Evolutionary conservation across 30 jellyfish, hydroid and myxozoan genomes (phyloP).

Genomic region (Rhopilema esculentum): DNA sequence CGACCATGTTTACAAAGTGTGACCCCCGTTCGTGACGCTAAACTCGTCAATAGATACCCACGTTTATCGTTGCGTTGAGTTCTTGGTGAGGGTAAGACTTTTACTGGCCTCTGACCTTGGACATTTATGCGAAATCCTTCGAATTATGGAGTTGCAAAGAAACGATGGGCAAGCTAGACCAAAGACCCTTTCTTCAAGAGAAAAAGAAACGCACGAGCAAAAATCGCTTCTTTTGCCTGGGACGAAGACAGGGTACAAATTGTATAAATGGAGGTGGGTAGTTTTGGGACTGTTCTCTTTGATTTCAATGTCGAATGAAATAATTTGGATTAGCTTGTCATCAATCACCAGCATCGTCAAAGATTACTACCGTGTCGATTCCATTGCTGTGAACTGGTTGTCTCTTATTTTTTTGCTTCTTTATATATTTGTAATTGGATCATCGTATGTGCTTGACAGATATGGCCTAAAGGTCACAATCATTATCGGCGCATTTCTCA

Average conservation of each 20-base stretch:
- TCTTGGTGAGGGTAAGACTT: too few species aligned
- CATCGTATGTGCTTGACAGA: constrained; percentile 82
- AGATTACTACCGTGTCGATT: constrained; percentile 78
- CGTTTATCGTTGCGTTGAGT: too few species aligned
- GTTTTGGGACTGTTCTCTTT: constrained; percentile 85
- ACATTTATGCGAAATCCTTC: not conserved
- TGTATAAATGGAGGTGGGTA: constrained; percentile 87
- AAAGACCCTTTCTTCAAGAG: not conserved
- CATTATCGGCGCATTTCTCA: constrained; percentile 84
- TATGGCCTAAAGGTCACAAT: constrained; percentile 83
- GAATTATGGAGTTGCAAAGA: not conserved
- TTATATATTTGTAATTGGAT: constrained; percentile 58
- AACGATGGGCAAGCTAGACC: not conserved
- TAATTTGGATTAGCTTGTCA: constrained; percentile 90
- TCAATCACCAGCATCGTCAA: constrained; percentile 83
- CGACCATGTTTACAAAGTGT: too few species aligned
- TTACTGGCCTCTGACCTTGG: too few species aligned
- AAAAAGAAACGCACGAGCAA: not conserved
- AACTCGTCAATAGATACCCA: too few species aligned
- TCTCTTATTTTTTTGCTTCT: constrained; percentile 83
- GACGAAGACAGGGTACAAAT: not conserved
- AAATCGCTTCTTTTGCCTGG: not conserved
- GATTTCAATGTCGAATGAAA: constrained; percentile 90
- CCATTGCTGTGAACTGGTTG: constrained; percentile 88
- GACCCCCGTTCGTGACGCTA: too few species aligned